A percentile compares a stretch with the other conserved stretches of the same genome.
Conservation (phyloP, 2,113 vertebrate species). For the Coptodon rendalli region DNA sequence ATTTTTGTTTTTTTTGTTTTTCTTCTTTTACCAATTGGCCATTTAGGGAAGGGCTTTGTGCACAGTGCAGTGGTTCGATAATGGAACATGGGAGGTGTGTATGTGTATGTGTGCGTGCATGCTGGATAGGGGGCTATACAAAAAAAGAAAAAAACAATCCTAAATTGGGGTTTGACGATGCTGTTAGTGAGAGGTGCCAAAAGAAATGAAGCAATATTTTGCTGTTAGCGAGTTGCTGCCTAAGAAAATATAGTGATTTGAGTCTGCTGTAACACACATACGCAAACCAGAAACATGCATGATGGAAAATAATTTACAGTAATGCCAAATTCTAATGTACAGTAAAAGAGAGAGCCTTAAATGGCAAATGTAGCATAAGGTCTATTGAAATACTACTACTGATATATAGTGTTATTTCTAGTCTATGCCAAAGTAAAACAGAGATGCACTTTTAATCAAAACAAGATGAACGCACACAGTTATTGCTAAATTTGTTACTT, state of each 20-base stretch:
- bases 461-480: constrained; percentile 14
- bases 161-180: constrained; percentile 19
- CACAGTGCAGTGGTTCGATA: constrained; percentile 36
- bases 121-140: constrained; percentile 15
- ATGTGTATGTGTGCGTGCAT: constrained; percentile 14
- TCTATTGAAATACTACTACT: constrained; percentile 47
- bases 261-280: constrained; percentile 60
- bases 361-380: constrained; percentile 26
- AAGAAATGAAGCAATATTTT: constrained; percentile 48
- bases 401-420: constrained; percentile 39
- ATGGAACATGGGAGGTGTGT: constrained; percentile 19
- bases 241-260: constrained; percentile 18
- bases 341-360: constrained; percentile 1
- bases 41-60: not conserved
- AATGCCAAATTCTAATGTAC: constrained; percentile 11
- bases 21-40: not conserved
- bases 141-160: not conserved
- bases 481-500: not conserved
- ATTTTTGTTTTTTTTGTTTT: not conserved
- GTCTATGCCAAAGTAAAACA: constrained; percentile 54
- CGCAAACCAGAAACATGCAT: constrained; percentile 36
- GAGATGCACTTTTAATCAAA: constrained; percentile 55
- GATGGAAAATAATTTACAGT: not conserved
- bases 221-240: constrained; percentile 43
- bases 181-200: constrained; percentile 47